phyloP scores from a whole-genome alignment of 2,888 invertebrate genomes.

The Creontiades dilutus region DNA sequence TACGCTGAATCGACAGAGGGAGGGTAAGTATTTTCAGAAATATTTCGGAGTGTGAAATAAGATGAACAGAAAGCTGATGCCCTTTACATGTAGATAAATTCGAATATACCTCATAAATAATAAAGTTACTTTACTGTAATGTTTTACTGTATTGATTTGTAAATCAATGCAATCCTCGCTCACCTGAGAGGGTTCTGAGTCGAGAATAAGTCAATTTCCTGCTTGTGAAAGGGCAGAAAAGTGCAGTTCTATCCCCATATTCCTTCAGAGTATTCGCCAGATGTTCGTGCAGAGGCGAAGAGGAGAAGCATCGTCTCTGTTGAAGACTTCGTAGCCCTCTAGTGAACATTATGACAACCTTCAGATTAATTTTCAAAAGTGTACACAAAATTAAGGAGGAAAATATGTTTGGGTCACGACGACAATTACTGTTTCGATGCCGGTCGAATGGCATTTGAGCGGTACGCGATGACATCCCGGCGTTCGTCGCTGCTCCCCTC shows the following conservation, averaged over 20 bases:
- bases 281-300: slow-evolving; percentile 81
- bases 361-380: background rate
- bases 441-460: slow-evolving; percentile 20
- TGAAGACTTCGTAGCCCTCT: slow-evolving; percentile 52
- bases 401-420: background rate
- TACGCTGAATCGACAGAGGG: too few relatives aligned
- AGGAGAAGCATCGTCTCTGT: slow-evolving; percentile 68
- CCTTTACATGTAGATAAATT: too few relatives aligned
- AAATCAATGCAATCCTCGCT: background rate
- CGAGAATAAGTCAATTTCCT: slow-evolving; percentile 84
- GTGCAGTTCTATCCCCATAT: slow-evolving; percentile 83
- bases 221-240: slow-evolving; percentile 85
- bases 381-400: background rate
- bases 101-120: too few relatives aligned
- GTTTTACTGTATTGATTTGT: too few relatives aligned
- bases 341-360: background rate
- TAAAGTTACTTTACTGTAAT: too few relatives aligned
- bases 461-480: slow-evolving; percentile 17
- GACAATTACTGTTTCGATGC: background rate
- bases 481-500: slow-evolving; percentile 13
- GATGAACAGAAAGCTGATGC: too few relatives aligned
- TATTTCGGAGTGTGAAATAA: too few relatives aligned
- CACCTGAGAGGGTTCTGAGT: slow-evolving; percentile 67
- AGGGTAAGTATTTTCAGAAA: too few relatives aligned
- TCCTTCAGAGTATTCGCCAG: slow-evolving; percentile 83